Evolutionary conservation across 2,113 vertebrate genomes (phyloP).

Genomic region (Lates calcarifer): DNA sequence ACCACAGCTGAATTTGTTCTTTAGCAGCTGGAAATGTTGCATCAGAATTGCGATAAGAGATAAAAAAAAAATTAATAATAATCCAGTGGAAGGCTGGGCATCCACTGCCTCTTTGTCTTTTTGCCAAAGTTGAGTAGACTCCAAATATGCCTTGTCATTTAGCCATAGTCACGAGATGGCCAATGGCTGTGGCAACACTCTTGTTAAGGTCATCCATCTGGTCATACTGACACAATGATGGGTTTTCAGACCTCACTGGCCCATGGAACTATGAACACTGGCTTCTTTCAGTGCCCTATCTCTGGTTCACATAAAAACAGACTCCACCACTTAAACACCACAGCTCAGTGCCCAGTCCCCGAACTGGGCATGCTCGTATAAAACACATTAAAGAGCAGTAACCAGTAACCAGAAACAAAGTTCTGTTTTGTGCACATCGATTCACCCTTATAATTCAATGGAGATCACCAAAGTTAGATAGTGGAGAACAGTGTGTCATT

Average conservation of each 20-base stretch:
- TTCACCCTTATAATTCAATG: neutral
- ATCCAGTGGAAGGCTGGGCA: neutral
- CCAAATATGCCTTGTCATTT: conserved; percentile 4
- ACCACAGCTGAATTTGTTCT: conserved; percentile 35
- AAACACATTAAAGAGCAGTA: neutral
- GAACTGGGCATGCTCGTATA: neutral
- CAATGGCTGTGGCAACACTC: neutral
- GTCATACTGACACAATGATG: neutral
- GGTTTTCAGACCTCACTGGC: neutral
- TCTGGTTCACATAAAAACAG: neutral
- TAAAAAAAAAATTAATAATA: neutral
- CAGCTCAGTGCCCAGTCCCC: neutral
- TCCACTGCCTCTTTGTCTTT: neutral
- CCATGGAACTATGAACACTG: neutral
- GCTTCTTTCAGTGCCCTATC: neutral
- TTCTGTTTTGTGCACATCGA: neutral
- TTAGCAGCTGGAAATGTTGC: conserved; percentile 39
- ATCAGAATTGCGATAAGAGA: conserved; percentile 39
- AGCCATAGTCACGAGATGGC: neutral
- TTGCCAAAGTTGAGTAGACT: neutral
- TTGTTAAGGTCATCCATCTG: too few species aligned
- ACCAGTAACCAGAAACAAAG: too few species aligned
- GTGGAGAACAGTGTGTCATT: neutral
- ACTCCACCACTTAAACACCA: neutral
- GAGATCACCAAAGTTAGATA: neutral